A percentile compares a stretch with the other conserved stretches of the same genome.
phyloP scores from a whole-genome alignment of 2,888 invertebrate genomes.

The Heliconius erato region DNA sequence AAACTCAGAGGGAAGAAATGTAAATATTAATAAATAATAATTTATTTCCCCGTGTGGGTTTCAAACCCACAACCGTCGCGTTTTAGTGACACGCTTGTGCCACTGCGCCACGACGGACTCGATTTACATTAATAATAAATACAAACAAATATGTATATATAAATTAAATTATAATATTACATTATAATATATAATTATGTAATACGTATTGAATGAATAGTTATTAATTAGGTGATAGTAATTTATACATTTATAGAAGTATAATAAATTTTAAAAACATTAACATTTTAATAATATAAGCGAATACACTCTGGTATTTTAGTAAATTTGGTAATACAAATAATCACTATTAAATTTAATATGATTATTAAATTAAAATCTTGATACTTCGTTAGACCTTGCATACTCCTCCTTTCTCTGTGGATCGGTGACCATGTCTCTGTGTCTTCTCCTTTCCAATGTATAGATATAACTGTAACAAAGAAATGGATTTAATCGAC shows the following conservation, averaged over 20 bases:
- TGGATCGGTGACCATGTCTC: slow-evolving; percentile 59
- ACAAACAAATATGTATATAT: neutral
- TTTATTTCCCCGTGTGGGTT: too few species aligned
- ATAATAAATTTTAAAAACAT: neutral
- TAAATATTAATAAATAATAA: too few species aligned
- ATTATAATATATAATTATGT: neutral
- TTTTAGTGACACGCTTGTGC: too few species aligned
- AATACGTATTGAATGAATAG: neutral
- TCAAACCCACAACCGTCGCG: too few species aligned
- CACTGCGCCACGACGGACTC: too few species aligned
- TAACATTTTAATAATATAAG: neutral
- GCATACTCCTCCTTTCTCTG: slow-evolving; percentile 70
- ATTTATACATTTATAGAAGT: neutral
- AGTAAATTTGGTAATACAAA: neutral
- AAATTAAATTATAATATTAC: neutral
- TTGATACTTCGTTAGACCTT: slow-evolving; percentile 73
- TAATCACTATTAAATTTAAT: neutral
- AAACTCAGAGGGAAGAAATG: too few species aligned
- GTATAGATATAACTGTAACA: slow-evolving; percentile 70
- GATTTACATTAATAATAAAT: too few species aligned
- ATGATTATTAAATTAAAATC: slow-evolving; percentile 60
- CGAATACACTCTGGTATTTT: slow-evolving; percentile 15
- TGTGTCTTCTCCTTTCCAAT: slow-evolving; percentile 64
- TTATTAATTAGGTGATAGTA: neutral
- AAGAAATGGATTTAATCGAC: neutral